Evolutionary conservation across 2,113 vertebrate species (phyloP).

Genomic region (Tyrannus savana): DNA sequence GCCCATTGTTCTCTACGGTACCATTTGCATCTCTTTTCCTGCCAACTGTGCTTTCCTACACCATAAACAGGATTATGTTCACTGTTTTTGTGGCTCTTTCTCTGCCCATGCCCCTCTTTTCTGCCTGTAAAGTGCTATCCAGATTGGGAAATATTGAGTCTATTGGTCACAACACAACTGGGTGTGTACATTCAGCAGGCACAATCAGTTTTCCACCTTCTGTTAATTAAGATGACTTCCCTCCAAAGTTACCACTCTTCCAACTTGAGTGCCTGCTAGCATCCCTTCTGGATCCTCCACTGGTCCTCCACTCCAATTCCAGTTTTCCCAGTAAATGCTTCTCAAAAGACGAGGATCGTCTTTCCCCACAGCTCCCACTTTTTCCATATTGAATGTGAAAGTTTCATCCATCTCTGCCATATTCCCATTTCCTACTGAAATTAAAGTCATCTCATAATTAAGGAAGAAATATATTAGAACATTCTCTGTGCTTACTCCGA

Average conservation of each 20-base stretch:
- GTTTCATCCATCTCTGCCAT: not conserved
- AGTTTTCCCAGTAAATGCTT: not conserved
- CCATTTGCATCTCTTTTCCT: not conserved
- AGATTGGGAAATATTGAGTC: not conserved
- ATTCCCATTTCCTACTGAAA: not conserved
- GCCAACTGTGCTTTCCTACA: accelerated
- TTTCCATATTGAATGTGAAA: not conserved
- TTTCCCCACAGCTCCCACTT: not conserved
- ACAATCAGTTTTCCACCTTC: not conserved
- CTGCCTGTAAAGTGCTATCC: not conserved
- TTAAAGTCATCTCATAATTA: not conserved
- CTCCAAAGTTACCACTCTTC: not conserved
- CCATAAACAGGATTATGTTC: not conserved
- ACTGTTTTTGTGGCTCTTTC: not conserved
- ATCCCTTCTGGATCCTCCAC: not conserved
- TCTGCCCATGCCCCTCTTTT: not conserved
- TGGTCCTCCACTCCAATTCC: not conserved
- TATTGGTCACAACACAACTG: not conserved
- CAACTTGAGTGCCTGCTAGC: not conserved
- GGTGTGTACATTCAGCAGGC: not conserved
- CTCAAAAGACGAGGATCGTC: not conserved
- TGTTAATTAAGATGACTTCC: not conserved
- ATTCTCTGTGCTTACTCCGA: not conserved
- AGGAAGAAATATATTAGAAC: not conserved
- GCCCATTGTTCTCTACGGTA: not conserved